Conservation (phyloP, 2,888 invertebrate species). For the Slavum lentiscoides region DNA sequence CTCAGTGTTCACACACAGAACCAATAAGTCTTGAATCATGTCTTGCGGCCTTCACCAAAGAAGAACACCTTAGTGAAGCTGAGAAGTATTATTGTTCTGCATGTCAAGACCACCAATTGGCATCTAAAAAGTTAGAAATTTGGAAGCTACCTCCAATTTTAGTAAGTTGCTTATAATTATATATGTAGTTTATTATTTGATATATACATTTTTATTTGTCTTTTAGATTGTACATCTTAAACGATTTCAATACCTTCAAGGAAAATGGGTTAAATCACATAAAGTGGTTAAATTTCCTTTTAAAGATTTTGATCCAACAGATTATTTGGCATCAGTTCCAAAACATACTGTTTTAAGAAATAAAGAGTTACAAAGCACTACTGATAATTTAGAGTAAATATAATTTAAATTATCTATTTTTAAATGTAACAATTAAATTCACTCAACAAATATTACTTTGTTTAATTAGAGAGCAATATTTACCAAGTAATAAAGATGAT, state of each 20-base stretch:
- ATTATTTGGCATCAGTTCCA: conserved; percentile 81
- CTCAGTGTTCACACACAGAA: conserved; percentile 74
- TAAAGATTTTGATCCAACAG: conserved; percentile 82
- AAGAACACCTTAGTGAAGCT: conserved; percentile 77
- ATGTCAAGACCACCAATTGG: conserved; percentile 81
- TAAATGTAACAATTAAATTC: background rate
- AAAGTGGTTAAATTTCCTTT: conserved; percentile 90
- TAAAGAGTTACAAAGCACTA: conserved; percentile 62
- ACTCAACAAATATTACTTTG: background rate
- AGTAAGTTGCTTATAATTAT: conserved; percentile 62
- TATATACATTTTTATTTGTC: conserved; percentile 33
- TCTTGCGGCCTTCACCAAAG: conserved; percentile 83
- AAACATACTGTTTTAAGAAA: conserved; percentile 74
- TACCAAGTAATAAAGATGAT: conserved; percentile 8
- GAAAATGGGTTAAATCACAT: conserved; percentile 92
- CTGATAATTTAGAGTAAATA: conserved; percentile 57
- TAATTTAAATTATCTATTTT: conserved; percentile 10
- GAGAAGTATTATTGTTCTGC: conserved; percentile 83
- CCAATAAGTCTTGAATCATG: conserved; percentile 85
- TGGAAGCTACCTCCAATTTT: conserved; percentile 89
- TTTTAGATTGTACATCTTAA: conserved; percentile 86
- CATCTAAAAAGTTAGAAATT: conserved; percentile 87
- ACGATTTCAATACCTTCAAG: conserved; percentile 87
- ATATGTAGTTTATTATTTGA: background rate
- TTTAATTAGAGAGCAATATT: conserved; percentile 35